Evolutionary conservation across 1,140 invertebrate genomes (phyloP).

Genomic region (Brachionus angularis): DNA sequence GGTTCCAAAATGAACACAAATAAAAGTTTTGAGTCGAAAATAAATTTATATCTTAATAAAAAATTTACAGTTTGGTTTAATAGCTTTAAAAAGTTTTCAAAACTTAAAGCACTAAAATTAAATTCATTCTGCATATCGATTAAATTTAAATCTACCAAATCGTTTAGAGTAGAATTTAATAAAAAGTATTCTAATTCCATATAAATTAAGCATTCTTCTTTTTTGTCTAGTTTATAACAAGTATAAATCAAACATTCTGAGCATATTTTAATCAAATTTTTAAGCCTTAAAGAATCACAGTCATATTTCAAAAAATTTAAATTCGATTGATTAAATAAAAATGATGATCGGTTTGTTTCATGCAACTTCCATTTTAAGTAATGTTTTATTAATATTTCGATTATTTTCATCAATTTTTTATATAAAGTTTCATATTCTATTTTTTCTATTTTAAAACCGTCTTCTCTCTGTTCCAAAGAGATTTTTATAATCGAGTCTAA

Average conservation of each 20-base stretch:
- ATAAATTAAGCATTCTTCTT: constrained; percentile 23
- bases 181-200: constrained; percentile 35
- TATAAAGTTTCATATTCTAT: constrained; percentile 16
- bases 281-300: background rate
- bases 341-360: constrained; percentile 12
- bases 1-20: background rate
- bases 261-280: background rate
- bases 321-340: constrained; percentile 3
- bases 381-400: background rate
- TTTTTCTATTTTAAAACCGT: background rate
- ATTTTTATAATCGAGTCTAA: no score
- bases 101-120: constrained; percentile 8
- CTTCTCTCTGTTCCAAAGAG: background rate
- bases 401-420: background rate
- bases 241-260: constrained; percentile 20
- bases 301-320: constrained; percentile 14
- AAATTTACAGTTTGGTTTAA: background rate
- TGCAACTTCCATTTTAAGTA: constrained; percentile 4
- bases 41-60: constrained; percentile 16
- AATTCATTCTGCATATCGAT: constrained; percentile 17
- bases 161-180: constrained; percentile 5
- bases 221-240: constrained; percentile 2
- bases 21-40: constrained; percentile 32
- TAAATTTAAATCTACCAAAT: constrained; percentile 19
- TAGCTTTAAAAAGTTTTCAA: constrained; percentile 1